These are phyloP conservation scores for Stomorhina lunata DNA, from an alignment of 2,888 invertebrate species.

Conservation along the genomic window DNA sequence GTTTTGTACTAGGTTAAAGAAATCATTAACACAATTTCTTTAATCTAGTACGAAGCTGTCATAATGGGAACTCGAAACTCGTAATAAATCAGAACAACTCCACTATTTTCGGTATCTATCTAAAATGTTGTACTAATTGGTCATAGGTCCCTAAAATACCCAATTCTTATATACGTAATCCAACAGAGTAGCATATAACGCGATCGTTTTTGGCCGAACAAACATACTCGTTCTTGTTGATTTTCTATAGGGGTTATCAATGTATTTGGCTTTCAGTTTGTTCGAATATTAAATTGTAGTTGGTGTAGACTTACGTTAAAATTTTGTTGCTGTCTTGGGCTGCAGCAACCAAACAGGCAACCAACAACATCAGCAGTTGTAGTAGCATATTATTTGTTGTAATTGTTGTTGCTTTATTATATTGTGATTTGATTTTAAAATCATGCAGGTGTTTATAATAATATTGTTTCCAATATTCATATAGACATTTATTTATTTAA, in stretches of 20 bases:
- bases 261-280: conserved; percentile 63
- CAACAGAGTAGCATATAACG: conserved; percentile 17
- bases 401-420: conserved; percentile 43
- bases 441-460: conserved; percentile 78
- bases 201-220: conserved; percentile 3
- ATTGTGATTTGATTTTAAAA: conserved; percentile 68
- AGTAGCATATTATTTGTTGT: too few relatives aligned
- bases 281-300: conserved; percentile 58
- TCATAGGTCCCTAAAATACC: too few relatives aligned
- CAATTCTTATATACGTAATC: too few relatives aligned
- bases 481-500: conserved; percentile 23
- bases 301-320: conserved; percentile 34
- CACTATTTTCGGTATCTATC: too few relatives aligned
- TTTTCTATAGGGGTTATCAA: conserved; percentile 62
- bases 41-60: too few relatives aligned
- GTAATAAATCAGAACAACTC: too few relatives aligned
- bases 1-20: too few relatives aligned
- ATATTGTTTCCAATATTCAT: conserved; percentile 72
- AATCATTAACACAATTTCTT: too few relatives aligned
- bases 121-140: too few relatives aligned
- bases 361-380: conserved; percentile 8
- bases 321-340: conserved; percentile 40
- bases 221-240: conserved; percentile 4
- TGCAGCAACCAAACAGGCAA: background rate
- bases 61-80: too few relatives aligned